Base-by-base conservation (phyloP, 2,888 invertebrate genomes). In the Achlya flavicornis region DNA sequence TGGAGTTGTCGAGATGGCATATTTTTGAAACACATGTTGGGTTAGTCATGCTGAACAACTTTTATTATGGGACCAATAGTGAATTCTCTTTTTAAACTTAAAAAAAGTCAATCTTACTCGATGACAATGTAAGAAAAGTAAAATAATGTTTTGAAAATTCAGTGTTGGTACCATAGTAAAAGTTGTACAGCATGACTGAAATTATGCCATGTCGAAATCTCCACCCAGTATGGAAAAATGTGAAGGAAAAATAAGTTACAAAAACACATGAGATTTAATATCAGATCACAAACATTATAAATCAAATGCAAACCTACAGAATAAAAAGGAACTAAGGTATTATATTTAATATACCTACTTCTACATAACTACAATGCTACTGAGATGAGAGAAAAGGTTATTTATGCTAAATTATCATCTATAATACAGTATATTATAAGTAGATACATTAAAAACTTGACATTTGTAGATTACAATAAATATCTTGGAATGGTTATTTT, bases 401-500 rank as follows among this genome's bases (percentile, higher is more conserved):
- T 10, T 19, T 19, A 53, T 46, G 6, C 46, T n/a, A 46, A 46
- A n/a, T 6, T 46, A n/a, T n/a, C 6, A n/a, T 4, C n/a, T 46
- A 46, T 46, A 19, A 53, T 53, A 53, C 14, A 53, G 16, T 19
- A 53, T 53, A 19, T 53, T 19, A 48, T 16, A 16, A 4, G 14
- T 48, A 48, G 48, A 48, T 16, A 53, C 19, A 53, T 53, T 38
- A 33, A 16, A 57, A 38, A 57, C 57, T 35, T 33, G 12, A 59
- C 60, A 48, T 19, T 59, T 3, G n/a, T 19, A 19, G 19, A 53
- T 59, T 59, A 60, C 19, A 60, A 16, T 43, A 38, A 60, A 63
- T 38, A 63, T 62, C 33, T 57, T 53, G 57, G 57, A 62, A 57
- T 57, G 57, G 19, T 41, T 53, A 12, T 38, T 57, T 19, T 11